Percentiles rank a stretch among this genome's conserved stretches.
These are phyloP conservation scores for Todus mexicanus DNA, from an alignment of 2,797 vertebrate species.

Conservation along the genomic window DNA sequence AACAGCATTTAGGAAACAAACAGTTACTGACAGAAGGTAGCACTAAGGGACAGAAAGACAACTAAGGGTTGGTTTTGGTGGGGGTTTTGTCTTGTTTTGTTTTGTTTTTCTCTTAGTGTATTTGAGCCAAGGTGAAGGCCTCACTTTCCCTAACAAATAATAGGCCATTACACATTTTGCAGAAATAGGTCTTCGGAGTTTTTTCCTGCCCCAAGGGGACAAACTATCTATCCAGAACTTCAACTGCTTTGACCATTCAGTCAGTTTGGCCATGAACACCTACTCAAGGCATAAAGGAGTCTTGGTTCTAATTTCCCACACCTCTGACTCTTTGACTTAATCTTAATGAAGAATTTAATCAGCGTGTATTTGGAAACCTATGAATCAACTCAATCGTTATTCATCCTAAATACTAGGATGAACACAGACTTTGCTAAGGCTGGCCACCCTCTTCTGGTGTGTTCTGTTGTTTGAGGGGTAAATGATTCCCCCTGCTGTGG, in stretches of 20 bases:
- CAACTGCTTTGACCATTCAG: not conserved
- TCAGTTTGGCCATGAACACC: not conserved
- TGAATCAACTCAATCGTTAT: not conserved
- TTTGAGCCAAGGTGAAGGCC: not conserved
- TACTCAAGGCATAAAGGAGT: not conserved
- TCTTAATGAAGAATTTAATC: not conserved
- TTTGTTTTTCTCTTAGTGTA: not conserved
- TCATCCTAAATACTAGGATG: not conserved
- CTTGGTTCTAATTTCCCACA: not conserved
- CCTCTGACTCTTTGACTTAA: not conserved
- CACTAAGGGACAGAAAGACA: not conserved
- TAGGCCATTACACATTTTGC: not conserved
- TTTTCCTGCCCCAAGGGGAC: not conserved
- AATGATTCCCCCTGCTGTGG: fast-evolving
- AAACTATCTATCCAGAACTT: not conserved
- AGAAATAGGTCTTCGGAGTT: not conserved
- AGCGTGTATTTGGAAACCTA: not conserved
- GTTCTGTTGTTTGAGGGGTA: not conserved
- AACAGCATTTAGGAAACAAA: not conserved
- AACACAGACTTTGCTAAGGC: not conserved
- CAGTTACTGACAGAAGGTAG: not conserved
- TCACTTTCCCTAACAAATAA: not conserved
- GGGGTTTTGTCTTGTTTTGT: not conserved
- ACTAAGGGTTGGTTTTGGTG: fast-evolving
- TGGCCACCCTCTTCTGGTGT: not conserved